These are phyloP conservation scores for Leucozona laternaria DNA, from an alignment of 2,888 invertebrate genomes.

Conservation along the genomic window DNA sequence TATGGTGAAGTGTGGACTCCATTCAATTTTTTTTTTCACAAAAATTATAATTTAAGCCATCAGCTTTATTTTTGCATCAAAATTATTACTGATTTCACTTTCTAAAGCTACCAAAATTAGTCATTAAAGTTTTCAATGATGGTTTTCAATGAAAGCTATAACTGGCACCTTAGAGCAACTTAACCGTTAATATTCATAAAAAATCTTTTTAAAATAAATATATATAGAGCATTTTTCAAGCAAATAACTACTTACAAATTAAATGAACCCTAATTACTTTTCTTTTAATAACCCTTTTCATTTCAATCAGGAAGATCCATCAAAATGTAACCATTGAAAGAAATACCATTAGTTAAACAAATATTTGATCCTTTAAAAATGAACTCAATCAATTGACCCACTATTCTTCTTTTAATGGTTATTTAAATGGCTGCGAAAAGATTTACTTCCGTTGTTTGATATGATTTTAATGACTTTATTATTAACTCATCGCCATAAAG, in stretches of 20 bases:
- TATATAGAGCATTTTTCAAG: too few species aligned
- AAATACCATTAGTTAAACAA: conserved; percentile 11
- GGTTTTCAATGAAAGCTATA: too few species aligned
- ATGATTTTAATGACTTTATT: conserved; percentile 48
- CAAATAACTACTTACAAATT: neutral
- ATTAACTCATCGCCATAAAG: conserved; percentile 28
- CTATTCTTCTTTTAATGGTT: neutral
- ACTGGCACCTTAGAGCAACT: too few species aligned
- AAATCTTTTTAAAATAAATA: too few species aligned
- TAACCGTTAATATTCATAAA: too few species aligned
- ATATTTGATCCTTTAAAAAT: neutral
- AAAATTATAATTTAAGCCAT: too few species aligned
- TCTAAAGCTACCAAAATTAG: too few species aligned
- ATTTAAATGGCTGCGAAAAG: conserved; percentile 13
- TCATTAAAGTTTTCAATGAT: too few species aligned
- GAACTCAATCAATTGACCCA: neutral
- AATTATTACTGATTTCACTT: too few species aligned
- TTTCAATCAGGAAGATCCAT: neutral
- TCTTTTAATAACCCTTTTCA: neutral
- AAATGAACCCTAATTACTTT: neutral
- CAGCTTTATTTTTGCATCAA: too few species aligned
- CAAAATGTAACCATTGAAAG: neutral
- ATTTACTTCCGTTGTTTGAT: conserved; percentile 20
- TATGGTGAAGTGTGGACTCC: too few species aligned
- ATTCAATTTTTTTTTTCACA: too few species aligned